Conservation (phyloP, 2,797 vertebrate genomes). For the Syndactyla subalaris region DNA sequence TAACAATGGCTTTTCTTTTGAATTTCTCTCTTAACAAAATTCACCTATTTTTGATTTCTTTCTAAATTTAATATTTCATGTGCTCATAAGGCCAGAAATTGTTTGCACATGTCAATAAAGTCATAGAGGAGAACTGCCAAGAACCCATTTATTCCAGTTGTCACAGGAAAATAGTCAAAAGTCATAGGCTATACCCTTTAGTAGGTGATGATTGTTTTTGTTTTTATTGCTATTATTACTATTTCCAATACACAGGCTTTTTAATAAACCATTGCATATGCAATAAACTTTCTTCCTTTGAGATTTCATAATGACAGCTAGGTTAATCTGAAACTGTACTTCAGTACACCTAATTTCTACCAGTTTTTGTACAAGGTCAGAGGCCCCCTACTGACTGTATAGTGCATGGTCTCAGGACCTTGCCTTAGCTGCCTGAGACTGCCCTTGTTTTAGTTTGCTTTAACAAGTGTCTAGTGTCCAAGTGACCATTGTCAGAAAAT, state of each 20-base stretch:
- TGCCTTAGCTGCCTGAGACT: not conserved
- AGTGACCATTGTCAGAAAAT: not conserved
- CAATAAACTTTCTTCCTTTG: not conserved
- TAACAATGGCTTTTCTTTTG: not conserved
- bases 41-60: not conserved
- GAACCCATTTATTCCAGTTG: not conserved
- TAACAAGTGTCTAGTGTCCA: not conserved
- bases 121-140: not conserved
- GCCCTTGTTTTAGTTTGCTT: not conserved
- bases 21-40: not conserved
- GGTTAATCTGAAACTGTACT: not conserved
- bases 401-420: not conserved
- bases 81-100: not conserved
- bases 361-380: not conserved
- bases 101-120: not conserved
- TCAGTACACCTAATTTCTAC: not conserved
- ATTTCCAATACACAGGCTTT: not conserved
- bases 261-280: not conserved
- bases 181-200: not conserved
- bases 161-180: not conserved
- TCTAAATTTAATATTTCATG: not conserved
- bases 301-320: not conserved
- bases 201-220: not conserved
- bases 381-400: accelerated
- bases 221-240: not conserved